A percentile compares a stretch with the other conserved stretches of the same genome.
Evolutionary conservation across 2,888 invertebrate species (phyloP).

Genomic region (Idaea aversata): DNA sequence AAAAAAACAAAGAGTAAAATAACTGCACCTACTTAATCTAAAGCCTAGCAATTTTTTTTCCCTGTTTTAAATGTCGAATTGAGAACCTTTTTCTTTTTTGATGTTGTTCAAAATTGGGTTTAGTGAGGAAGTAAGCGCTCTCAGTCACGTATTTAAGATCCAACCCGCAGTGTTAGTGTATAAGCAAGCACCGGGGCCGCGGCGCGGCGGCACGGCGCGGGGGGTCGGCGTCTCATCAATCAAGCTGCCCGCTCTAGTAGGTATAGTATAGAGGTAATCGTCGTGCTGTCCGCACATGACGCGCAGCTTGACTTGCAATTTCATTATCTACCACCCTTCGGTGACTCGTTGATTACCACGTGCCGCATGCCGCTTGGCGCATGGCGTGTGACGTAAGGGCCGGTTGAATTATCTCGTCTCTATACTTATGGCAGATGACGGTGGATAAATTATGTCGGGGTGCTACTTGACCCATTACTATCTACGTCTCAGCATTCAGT

Average conservation of each 20-base stretch:
- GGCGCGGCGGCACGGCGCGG: no score
- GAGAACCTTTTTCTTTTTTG: no score
- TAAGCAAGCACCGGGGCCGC: no score
- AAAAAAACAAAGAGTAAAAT: no score
- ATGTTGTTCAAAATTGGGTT: background rate
- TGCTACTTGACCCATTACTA: background rate
- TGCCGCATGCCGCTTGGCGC: background rate
- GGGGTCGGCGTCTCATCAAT: slow-evolving; percentile 10
- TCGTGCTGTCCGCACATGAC: slow-evolving; percentile 43
- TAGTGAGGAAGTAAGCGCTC: background rate
- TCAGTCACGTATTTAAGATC: background rate
- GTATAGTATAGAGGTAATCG: slow-evolving; percentile 30
- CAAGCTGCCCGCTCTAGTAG: background rate
- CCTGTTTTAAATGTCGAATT: no score
- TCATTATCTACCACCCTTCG: slow-evolving; percentile 24
- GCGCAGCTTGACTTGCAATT: slow-evolving; percentile 38
- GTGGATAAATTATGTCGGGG: background rate
- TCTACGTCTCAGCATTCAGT: no score
- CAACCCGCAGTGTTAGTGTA: background rate
- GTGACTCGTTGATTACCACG: slow-evolving; percentile 7
- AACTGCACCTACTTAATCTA: no score
- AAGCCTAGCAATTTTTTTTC: no score
- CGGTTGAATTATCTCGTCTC: background rate
- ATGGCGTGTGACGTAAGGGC: no score
- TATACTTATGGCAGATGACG: background rate